Conservation (phyloP, 2,797 vertebrate species). For the Brachymystax lenok region DNA sequence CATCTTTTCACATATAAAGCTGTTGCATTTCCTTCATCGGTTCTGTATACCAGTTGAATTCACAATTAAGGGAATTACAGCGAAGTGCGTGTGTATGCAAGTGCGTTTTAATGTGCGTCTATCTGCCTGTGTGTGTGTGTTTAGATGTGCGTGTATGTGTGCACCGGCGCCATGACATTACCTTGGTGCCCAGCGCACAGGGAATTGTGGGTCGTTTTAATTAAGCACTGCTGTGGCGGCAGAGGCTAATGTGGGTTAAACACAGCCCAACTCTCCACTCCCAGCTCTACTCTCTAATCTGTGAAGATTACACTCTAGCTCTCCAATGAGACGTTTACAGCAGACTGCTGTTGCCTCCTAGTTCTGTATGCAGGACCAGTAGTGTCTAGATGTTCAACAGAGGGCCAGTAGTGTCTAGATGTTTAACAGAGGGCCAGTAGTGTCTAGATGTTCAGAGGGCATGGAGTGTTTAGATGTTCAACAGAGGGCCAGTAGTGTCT, state of each 20-base stretch:
- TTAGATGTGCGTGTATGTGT: slow-evolving; percentile 21
- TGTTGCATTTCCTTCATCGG: background rate
- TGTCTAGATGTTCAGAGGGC: too few relatives aligned
- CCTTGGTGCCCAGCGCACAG: slow-evolving; percentile 22
- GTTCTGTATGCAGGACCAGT: slow-evolving; percentile 26
- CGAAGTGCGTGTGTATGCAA: background rate
- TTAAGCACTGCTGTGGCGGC: slow-evolving; percentile 42
- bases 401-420: background rate
- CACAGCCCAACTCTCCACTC: slow-evolving; percentile 36
- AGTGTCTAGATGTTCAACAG: slow-evolving; percentile 12
- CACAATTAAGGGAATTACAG: background rate
- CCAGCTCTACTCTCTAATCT: slow-evolving; percentile 7
- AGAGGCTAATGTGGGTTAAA: slow-evolving; percentile 64
- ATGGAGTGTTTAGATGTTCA: too few relatives aligned
- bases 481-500: slow-evolving; percentile 10
- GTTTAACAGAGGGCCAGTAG: too few relatives aligned
- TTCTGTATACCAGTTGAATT: background rate
- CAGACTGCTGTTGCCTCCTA: slow-evolving; percentile 24
- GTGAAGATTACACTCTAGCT: slow-evolving; percentile 20
- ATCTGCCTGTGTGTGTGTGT: slow-evolving; percentile 13
- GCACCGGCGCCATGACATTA: slow-evolving; percentile 10
- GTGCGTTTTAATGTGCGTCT: background rate
- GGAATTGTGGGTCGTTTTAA: slow-evolving; percentile 57
- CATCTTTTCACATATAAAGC: background rate
- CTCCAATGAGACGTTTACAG: slow-evolving; percentile 1